Base-by-base conservation (phyloP, 2,113 vertebrate species). In the Eurystomus gularis region DNA sequence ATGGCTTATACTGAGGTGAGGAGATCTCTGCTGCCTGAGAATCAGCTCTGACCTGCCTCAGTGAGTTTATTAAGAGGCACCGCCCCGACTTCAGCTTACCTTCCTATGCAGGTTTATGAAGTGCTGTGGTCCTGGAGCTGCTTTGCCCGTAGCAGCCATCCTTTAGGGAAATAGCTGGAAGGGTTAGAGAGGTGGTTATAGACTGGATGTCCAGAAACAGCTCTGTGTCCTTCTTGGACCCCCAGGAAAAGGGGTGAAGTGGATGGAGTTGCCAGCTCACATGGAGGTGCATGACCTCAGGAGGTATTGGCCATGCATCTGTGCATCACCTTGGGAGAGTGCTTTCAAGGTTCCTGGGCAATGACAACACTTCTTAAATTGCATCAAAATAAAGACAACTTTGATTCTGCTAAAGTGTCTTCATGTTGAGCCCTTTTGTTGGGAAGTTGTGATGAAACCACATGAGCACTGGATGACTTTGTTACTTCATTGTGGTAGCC, bases 231-330 rank as follows among this genome's bases (percentile, higher is more conserved):
- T 51, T 19, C 20, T 51, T 75, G 48, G 28, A 31, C 15, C 42
- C 65, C 10, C 37, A 19, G 58, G 28, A 37, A 37, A 48, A 72
- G 29, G 73, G 37, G 6, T 52, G 40, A 37, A 37, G 19, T 0
- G 1, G n/a, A 11, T 39, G 6, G 5, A 42, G 17, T n/a, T 42
- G 61, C 31, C 35, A 25, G 31, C 61, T 75, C 35, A n/a, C n/a
- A 1, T 13, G 42, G 28, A 71, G n/a, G 7, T 48, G 39, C 62
- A 28, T 10, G 37, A 26, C 25, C 24, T 78, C 11, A 11, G 64
- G 20, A 65, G 33, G 5, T 44, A 25, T 2, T 20, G 29, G 20
- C 55, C 12, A 5, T 0, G 0, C 21, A 40, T 28, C 52, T 49
- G 40, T 64, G n/a, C 42, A 15, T 70, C 17, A 7, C 15, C 4